Conservation (phyloP, 2,797 vertebrate genomes). For the Microcaecilia unicolor region DNA sequence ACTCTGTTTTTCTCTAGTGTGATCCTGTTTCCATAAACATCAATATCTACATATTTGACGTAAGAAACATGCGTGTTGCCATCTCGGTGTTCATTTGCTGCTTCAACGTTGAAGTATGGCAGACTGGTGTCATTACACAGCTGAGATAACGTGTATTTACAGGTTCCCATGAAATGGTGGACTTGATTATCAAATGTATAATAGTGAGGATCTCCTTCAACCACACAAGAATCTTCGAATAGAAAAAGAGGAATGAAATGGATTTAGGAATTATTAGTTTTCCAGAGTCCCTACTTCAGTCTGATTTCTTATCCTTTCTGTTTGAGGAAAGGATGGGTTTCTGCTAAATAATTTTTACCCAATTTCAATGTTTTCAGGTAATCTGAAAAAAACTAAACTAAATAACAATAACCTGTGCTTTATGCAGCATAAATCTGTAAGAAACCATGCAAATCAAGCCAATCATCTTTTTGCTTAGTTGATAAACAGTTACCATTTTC, state of each 20-base stretch:
- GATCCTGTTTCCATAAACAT: constrained; percentile 24
- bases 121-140: constrained; percentile 13
- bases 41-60: constrained; percentile 19
- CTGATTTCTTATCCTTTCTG: too few relatives aligned
- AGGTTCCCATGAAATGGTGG: constrained; percentile 40
- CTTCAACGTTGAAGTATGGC: constrained; percentile 29
- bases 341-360: too few relatives aligned
- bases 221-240: constrained; percentile 14
- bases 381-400: too few relatives aligned
- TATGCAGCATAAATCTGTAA: too few relatives aligned
- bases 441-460: neutral
- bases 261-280: too few relatives aligned
- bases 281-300: too few relatives aligned
- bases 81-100: constrained; percentile 15
- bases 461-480: too few relatives aligned
- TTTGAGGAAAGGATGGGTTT: too few relatives aligned
- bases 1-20: constrained; percentile 25
- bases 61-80: constrained; percentile 25
- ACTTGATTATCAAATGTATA: constrained; percentile 31
- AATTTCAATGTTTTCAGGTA: too few relatives aligned
- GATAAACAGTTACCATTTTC: too few relatives aligned
- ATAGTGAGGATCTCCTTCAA: constrained; percentile 29
- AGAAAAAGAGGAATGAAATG: too few relatives aligned
- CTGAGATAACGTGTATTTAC: constrained; percentile 27
- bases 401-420: too few relatives aligned